A percentile compares a stretch with the other conserved stretches of the same genome.
phyloP scores from a whole-genome alignment of 2,888 invertebrate genomes.

The Gandaritis pyraliata region DNA sequence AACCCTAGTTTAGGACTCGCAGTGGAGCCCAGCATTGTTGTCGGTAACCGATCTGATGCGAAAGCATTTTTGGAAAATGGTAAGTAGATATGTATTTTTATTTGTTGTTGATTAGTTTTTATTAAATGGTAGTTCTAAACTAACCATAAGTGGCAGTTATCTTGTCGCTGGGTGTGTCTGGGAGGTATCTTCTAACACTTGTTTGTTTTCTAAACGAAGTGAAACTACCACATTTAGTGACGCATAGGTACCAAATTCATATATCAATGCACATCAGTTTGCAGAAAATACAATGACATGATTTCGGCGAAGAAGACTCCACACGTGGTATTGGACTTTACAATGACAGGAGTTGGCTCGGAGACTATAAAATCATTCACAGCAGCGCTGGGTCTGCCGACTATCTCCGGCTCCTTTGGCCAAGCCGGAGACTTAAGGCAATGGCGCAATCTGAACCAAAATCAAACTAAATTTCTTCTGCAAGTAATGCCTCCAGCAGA shows the following conservation, averaged over 20 bases:
- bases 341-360: slow-evolving; percentile 91
- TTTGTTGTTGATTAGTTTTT: too few species aligned
- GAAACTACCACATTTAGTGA: too few species aligned
- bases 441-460: slow-evolving; percentile 90
- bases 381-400: slow-evolving; percentile 91
- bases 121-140: too few species aligned
- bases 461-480: slow-evolving; percentile 90
- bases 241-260: slow-evolving; percentile 19
- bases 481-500: slow-evolving; percentile 95
- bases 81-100: slow-evolving; percentile 58
- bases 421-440: slow-evolving; percentile 92
- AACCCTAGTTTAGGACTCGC: slow-evolving; percentile 88
- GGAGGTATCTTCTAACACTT: background rate
- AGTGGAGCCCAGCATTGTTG: slow-evolving; percentile 85
- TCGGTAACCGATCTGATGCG: slow-evolving; percentile 89
- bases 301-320: slow-evolving; percentile 87
- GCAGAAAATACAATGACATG: slow-evolving; percentile 88
- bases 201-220: slow-evolving; percentile 18
- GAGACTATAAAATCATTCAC: slow-evolving; percentile 94
- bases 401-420: slow-evolving; percentile 93
- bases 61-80: slow-evolving; percentile 88
- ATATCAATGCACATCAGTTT: slow-evolving; percentile 65
- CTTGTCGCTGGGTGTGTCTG: too few species aligned
- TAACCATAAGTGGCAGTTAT: too few species aligned
- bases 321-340: slow-evolving; percentile 92